phyloP scores from a whole-genome alignment of 92 coral and sea anemone genomes.

The Scolanthus callimorphus region DNA sequence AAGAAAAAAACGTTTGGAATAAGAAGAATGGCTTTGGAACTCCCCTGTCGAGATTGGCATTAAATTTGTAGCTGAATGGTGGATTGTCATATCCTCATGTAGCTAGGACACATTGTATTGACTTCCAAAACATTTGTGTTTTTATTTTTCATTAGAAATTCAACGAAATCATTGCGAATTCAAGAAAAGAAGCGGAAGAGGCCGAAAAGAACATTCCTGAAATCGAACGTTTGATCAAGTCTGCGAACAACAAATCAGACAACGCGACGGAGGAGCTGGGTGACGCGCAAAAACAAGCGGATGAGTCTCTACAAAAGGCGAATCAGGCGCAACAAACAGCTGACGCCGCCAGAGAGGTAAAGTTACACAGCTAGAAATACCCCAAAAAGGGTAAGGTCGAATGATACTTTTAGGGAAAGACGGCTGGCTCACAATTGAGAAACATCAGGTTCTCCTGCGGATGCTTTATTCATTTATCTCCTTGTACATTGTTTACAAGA shows the following conservation, averaged over 20 bases:
- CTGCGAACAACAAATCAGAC: constrained; percentile 82
- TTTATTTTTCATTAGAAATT: constrained; percentile 71
- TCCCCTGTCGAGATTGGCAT: neutral
- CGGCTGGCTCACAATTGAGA: no score
- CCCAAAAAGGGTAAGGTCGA: no score
- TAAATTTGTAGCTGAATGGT: neutral
- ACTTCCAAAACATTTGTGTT: neutral
- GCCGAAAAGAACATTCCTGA: constrained; percentile 81
- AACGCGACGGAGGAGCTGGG: constrained; percentile 67
- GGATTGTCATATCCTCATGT: neutral
- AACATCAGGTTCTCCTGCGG: no score
- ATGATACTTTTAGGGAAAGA: no score
- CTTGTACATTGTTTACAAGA: no score
- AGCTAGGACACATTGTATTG: neutral
- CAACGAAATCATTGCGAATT: constrained; percentile 70
- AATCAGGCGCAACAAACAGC: constrained; percentile 54
- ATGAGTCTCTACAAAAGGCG: constrained; percentile 51
- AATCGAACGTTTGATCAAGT: constrained; percentile 71
- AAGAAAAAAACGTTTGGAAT: no score
- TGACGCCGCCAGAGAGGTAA: constrained; percentile 55
- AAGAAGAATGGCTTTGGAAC: no score
- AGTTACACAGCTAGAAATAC: no score
- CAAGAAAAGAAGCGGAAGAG: constrained; percentile 68
- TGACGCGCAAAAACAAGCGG: constrained; percentile 51
- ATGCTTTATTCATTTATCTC: no score